Evolutionary conservation across 2,113 vertebrate genomes (phyloP).

Genomic region (Neogobius melanostomus): DNA sequence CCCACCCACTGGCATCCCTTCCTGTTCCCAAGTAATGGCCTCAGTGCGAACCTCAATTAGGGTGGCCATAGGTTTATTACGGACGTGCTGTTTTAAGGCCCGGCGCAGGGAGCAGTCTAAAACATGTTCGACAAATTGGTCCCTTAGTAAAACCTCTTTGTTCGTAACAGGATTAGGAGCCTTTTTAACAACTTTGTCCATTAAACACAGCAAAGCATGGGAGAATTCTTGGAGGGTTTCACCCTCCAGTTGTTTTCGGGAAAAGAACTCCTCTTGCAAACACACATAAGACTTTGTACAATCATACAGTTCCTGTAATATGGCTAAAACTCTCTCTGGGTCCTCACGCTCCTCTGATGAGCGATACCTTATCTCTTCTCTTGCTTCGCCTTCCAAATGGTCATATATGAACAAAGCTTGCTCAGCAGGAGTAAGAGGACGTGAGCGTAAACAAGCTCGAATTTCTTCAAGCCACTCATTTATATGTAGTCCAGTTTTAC

Average conservation of each 20-base stretch:
- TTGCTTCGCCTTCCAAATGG: conserved; percentile 15
- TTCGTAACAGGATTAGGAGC: not conserved
- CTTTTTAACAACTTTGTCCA: not conserved
- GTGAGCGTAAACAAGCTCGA: not conserved
- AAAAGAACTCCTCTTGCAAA: conserved; percentile 21
- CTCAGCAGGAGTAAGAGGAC: not conserved
- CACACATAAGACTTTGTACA: conserved; percentile 18
- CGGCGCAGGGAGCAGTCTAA: conserved; percentile 3
- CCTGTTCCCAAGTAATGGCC: conserved; percentile 22
- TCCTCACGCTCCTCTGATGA: conserved; percentile 6
- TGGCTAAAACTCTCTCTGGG: not conserved
- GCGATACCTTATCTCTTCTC: conserved; percentile 15
- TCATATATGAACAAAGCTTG: conserved; percentile 21
- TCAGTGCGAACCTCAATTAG: conserved; percentile 13
- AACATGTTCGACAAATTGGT: conserved; percentile 34
- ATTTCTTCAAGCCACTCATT: conserved; percentile 15
- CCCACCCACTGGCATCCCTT: conserved; percentile 5
- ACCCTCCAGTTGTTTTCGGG: conserved; percentile 11
- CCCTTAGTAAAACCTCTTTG: not conserved
- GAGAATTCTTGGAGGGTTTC: conserved; percentile 27
- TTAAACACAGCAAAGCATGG: conserved; percentile 8
- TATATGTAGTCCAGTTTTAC: not conserved
- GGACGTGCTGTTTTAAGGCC: conserved; percentile 8
- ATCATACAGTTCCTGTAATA: conserved; percentile 6
- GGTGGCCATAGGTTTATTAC: not conserved